Base-by-base conservation (phyloP, 1,140 invertebrate species). In the Nixonia krombeini region DNA sequence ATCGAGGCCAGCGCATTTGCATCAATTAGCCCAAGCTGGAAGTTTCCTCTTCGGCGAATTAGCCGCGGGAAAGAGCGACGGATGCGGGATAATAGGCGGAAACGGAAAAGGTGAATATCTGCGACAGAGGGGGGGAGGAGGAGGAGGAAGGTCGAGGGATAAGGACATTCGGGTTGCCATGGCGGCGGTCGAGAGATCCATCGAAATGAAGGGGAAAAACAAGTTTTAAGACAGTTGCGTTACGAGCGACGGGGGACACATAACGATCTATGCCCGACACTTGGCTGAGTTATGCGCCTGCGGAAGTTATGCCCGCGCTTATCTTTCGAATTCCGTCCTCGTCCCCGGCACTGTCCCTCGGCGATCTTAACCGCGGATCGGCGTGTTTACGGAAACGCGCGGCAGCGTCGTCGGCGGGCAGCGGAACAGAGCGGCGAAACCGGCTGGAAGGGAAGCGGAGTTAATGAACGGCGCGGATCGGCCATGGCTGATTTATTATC, bases 191-290 rank as follows among this genome's bases (percentile, higher is more conserved):
- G 17, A n/a, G 18, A 33, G 56, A 55, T 38, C 76, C 79, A 79
- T 81, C 78, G 78, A 78, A 78, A 76, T 75, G 79, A 76, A 76
- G 65, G 70, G 76, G 79, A 79, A 82, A 82, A 82, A 82, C 78
- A 81, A 80, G 74, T 82, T 77, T 73, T 63, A 75, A 82, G 79
- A 81, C 81, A 81, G 75, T 80, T 78, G 71, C 70, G 74, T 79
- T 81, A 82, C 80, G 80, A 81, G 79, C 80, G 70, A 79, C 79
- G 68, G 63, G 80, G 80, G 80, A 82, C 78, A 75, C 78, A 77
- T 80, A 81, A 81, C 78, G 77, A 79, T 80, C 75, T 74, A 68
- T 73, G 72, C 63, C 69, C 58, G 73, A 52, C 74, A 58, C 57
- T 73, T 64, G 64, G 47, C 70, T 78, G 78, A 81, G 70, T 80